Evolutionary conservation across 1,140 invertebrate genomes (phyloP), one percentile per base, ranked within the genome.

Genomic region (Ephestia elutella): DNA sequence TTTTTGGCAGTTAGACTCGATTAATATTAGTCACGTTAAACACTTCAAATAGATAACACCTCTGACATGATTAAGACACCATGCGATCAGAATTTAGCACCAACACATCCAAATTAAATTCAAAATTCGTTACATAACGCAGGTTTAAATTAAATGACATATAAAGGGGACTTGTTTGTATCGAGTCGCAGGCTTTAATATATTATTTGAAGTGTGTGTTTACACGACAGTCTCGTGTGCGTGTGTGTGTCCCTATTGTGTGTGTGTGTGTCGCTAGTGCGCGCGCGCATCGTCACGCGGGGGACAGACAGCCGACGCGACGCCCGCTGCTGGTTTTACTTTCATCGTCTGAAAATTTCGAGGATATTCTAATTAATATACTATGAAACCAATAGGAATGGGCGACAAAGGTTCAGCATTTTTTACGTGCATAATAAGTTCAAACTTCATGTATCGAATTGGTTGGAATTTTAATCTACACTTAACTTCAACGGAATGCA

Each of bases 271-370:
- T 32, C 44, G 72, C 65, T 78, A 87, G 63, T 87, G 84, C 8
- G 80, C 70, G 51, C 78, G 76, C 57, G 76, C 70, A 59, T 73
- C 76, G 73, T 86, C 83, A 86, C 83, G 83, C 81, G 75, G 85
- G 83, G 79, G 82, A 87, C 50, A 88, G 72, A 79, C 86, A 88
- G 59, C 86, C 86, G 85, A 85, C 82, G 77, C 82, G 79, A 78
- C 83, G 80, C 60, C 73, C 70, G 59, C 77, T 73, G 71, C 82
- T 82, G 82, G 78, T 63, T 78, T 84, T 80, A 75, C 80, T 78
- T 63, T 88, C 85, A 80, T 87, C 85, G 71, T 86, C 85, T 88
- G 78, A 57, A 49, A 44, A 62, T 18, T 15, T 2, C 15, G 2
- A 11, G 2, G 7, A 44, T 15, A 17, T 44, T 44, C n/a, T n/a